Base-by-base conservation (phyloP, 2,113 vertebrate genomes). In the Ailurus styani region DNA sequence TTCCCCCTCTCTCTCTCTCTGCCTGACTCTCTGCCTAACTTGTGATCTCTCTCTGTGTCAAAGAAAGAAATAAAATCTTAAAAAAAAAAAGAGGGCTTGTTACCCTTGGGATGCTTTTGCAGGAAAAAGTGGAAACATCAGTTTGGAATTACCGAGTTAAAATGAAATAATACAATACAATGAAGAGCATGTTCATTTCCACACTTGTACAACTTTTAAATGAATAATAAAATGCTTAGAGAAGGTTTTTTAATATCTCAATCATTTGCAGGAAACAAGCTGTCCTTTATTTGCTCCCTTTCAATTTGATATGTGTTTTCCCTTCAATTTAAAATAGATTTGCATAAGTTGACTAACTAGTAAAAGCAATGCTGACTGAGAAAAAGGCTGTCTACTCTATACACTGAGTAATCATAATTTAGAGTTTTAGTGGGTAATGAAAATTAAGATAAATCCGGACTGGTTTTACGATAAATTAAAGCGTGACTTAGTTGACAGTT, bases 391-490 rank as follows among this genome's bases (percentile, higher is more conserved):
- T 13, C 8, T 85, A 25, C 40, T 75, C 25, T 40, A 34, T 68
- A 78, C 12, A 94, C 50, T 79, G 55, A 95, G 79, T 40, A 81
- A 94, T 82, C 90, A 81, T 57, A 94, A 97, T 70, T 88, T 57
- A 79, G 94, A 79, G 14, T 97, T 96, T 94, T 57, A 81, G 64
- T 57, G 70, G 64, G 47, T 88, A 95, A 95, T 94, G 66, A 90
- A 92, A 94, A 90, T 88, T 79, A 93, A 88, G 77, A 91, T n/a
- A 95, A 94, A 95, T 86, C 79, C 87, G 29, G 37, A 52, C 72
- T 85, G 23, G 37, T 91, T 96, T 97, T 54, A 82, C 47, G 75
- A 94, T 14, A 93, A 94, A 97, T 96, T 77, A 95, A 85, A 96
- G 31, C 21, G 20, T 55, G 52, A 13, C 62, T 90, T 47, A 55